Base-by-base conservation (phyloP, 2,113 vertebrate species). In the Perccottus glenii region DNA sequence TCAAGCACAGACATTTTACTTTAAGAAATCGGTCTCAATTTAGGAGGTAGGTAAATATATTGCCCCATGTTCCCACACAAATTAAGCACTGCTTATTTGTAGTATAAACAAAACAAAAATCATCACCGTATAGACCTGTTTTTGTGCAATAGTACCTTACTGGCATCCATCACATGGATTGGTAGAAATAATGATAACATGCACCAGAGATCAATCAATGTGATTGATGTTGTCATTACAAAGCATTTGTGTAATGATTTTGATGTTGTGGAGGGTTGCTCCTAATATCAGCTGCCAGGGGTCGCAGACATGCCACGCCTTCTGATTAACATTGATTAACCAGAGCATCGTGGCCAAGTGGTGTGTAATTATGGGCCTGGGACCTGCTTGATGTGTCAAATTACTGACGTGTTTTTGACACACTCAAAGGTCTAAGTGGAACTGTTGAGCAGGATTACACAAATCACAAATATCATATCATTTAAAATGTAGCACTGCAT, bases 251-350 rank as follows among this genome's bases (percentile, higher is more conserved):
- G 19, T 62, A 76, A 68, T 61, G 77, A 81, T 80, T 75, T 80
- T 45, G 44, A 4, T 44, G 57, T 70, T 59, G 60, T 33, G 2
- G 35, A 60, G 56, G 57, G 57, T 43, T 72, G 46, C 48, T 70
- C 49, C 62, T 77, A 11, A 77, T 72, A 69, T 68, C 70, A 71
- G 60, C 63, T 61, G 56, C 46, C 60, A 68, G 50, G 52, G 75
- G 66, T 64, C 14, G 6, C 10, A 70, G 67, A 60, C 68, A 46
- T 3, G 38, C 67, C 59, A 50, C n/a, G 49, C 67, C 81, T 69
- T 64, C 65, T 70, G 68, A 79, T 87, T 84, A 83, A 60, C 72
- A 33, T 83, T 67, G 66, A 80, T 72, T 82, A 77, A 79, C 78
- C 55, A 42, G 67, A 66, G 70, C 57, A 47, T 77, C 70, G 77